Percentiles rank a stretch among this genome's conserved stretches.
Evolutionary conservation across 2,888 invertebrate species (phyloP).

Genomic region (Aleiodes testaceus): DNA sequence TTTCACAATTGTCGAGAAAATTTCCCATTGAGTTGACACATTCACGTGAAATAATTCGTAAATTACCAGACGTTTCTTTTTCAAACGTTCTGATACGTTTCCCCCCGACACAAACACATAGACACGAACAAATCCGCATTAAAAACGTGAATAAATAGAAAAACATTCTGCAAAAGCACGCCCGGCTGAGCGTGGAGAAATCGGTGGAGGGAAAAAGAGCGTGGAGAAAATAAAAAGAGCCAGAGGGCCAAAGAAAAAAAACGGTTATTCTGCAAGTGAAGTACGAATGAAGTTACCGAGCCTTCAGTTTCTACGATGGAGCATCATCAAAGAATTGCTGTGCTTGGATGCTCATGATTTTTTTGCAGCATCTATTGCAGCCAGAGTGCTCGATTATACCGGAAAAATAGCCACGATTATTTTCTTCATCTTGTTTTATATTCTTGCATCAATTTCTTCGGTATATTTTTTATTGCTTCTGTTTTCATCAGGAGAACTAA

Average conservation of each 20-base stretch:
- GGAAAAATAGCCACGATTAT: constrained; percentile 7
- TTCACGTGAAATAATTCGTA: no score
- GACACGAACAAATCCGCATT: background rate
- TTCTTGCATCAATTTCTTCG: background rate
- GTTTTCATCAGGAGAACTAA: background rate
- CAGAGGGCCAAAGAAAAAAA: constrained; percentile 1
- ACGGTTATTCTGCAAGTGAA: no score
- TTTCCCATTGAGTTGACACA: no score
- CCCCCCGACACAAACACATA: no score
- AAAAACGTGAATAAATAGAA: background rate
- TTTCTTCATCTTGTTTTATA: background rate
- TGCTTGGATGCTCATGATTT: constrained; percentile 9
- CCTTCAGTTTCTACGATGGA: background rate
- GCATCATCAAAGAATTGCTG: constrained; percentile 7
- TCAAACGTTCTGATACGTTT: no score
- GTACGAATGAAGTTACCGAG: no score
- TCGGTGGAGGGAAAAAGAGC: constrained; percentile 31
- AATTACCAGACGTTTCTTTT: no score
- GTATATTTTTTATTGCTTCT: background rate
- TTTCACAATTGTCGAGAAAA: no score
- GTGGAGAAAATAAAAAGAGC: constrained; percentile 25
- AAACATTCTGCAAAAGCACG: constrained; percentile 23
- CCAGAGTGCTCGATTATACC: background rate
- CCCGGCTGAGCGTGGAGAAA: constrained; percentile 39
- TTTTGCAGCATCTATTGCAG: background rate